Evolutionary conservation across 2,888 invertebrate genomes (phyloP).

Genomic region (Agapostemon virescens): DNA sequence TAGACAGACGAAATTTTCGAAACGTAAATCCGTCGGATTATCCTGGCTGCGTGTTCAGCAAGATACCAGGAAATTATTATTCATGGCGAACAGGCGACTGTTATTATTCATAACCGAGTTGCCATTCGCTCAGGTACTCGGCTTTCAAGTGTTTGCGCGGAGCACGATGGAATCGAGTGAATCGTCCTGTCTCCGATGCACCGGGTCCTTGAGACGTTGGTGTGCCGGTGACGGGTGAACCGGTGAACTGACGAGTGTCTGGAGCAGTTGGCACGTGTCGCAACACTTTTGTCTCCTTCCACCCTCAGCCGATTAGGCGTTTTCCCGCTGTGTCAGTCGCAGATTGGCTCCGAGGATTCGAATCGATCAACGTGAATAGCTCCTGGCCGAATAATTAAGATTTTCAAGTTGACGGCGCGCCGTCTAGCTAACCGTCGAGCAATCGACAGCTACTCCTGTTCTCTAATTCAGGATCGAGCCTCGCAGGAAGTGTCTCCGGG

Average conservation of each 20-base stretch:
- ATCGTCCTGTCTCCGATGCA: constrained; percentile 2
- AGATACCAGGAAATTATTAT: constrained; percentile 9
- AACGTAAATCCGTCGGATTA: neutral
- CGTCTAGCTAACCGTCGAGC: neutral
- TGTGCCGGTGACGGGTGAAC: constrained; percentile 7
- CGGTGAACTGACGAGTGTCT: constrained; percentile 8
- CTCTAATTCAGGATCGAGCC: neutral
- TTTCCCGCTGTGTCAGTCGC: neutral
- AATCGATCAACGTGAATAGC: neutral
- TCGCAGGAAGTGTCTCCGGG: neutral
- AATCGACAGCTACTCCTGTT: neutral
- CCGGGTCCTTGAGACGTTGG: neutral
- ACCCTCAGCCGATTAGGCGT: neutral
- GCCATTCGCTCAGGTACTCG: neutral
- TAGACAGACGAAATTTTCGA: neutral
- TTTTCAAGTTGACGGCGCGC: neutral
- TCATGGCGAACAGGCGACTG: constrained; percentile 4
- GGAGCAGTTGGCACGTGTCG: neutral
- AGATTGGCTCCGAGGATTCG: neutral
- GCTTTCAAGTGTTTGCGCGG: constrained; percentile 9
- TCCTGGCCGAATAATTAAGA: neutral
- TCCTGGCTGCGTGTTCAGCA: neutral
- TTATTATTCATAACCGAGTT: constrained; percentile 8
- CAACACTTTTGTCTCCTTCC: neutral
- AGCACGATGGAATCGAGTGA: neutral